Base-by-base conservation (phyloP, 2,888 invertebrate genomes). In the Ophion obscuratus region DNA sequence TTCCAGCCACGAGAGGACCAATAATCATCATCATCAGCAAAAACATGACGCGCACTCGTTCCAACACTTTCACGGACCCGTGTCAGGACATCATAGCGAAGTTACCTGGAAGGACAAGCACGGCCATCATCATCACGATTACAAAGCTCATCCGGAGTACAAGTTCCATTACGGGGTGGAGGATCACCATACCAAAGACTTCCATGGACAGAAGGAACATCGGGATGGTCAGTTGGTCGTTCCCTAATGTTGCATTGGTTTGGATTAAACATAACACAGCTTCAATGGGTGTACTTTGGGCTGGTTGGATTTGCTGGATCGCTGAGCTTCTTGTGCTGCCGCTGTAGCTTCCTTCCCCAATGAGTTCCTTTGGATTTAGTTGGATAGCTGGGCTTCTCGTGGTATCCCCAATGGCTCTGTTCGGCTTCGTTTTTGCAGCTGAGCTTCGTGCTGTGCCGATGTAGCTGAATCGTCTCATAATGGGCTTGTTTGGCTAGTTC, bases 171-270 rank as follows among this genome's bases (percentile, higher is more conserved):
- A 92, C 59, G 91, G 91, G 2, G 90, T 92, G 2, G 85, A 90
- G 11, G 91, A 92, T 74, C 89, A 90, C 79, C 90, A 92, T 81
- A 91, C 90, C 6, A 89, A 90, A 36, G 91, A 92, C 62, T 80
- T 86, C 68, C 91, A 92, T 14, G 90, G 90, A 2, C 91, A 92
- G 68, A 90, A 90, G 70, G 90, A 92, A 70, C 89, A 92, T 75
- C 89, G 90, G 7, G 90, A 92, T 59, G 92, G 91, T 91, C 77
- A 59, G 88, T 85, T 64, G 17, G 7, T 5, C 27, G 20, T 73
- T 81, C 27, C 24, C 2, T 59, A 11, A 68, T 10, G 20, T 1
- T 6, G 27, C 62, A 62, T 62, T 4, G 31, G 31, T 31, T 31
- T 31, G 31, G 4, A 31, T 31, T 31, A 4, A 31, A 31, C 31